Evolutionary conservation across 2,888 invertebrate genomes (phyloP).

Genomic region (Drosophila cognata): DNA sequence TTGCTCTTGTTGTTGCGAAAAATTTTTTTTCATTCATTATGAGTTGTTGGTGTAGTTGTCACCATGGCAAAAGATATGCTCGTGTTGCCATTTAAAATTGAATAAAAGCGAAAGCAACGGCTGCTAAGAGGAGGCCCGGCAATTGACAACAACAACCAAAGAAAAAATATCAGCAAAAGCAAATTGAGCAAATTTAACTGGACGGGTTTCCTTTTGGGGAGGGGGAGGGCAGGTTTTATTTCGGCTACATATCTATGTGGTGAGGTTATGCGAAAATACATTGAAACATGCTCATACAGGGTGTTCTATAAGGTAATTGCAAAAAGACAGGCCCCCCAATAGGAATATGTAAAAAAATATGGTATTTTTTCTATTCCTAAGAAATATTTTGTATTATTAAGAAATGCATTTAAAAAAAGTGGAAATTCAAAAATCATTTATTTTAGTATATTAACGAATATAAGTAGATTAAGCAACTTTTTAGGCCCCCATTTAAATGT

Average conservation of each 20-base stretch:
- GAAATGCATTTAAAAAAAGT: background rate
- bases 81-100: conserved; percentile 52
- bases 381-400: background rate
- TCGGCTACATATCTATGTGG: background rate
- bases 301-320: conserved; percentile 4
- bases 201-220: conserved; percentile 61
- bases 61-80: conserved; percentile 69
- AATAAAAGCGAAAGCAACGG: conserved; percentile 71
- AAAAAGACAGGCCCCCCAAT: background rate
- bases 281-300: conserved; percentile 24
- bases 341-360: background rate
- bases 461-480: background rate
- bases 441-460: background rate
- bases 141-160: conserved; percentile 63
- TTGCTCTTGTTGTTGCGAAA: background rate
- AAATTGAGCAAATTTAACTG: conserved; percentile 7
- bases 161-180: conserved; percentile 30
- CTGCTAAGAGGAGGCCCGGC: conserved; percentile 66
- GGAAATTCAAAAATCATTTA: accelerated
- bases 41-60: conserved; percentile 57
- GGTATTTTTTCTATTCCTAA: background rate
- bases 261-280: conserved; percentile 25
- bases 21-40: conserved; percentile 40
- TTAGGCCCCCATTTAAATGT: background rate
- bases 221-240: conserved; percentile 24